A percentile compares a stretch with the other conserved stretches of the same genome.
Conservation (phyloP, 2,113 vertebrate genomes). For the Oryzias celebensis region DNA sequence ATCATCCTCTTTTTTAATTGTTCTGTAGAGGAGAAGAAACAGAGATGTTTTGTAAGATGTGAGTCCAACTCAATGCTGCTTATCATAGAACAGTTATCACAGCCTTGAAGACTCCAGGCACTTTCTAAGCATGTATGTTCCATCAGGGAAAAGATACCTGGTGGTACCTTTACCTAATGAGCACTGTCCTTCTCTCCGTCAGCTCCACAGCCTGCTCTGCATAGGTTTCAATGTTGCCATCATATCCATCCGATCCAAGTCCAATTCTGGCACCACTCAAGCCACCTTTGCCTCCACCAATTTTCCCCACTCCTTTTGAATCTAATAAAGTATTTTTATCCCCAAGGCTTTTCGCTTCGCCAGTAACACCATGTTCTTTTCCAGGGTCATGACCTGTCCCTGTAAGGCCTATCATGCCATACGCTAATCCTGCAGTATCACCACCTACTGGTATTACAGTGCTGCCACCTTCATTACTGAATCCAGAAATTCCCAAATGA, state of each 20-base stretch:
- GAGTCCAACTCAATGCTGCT: too few relatives aligned
- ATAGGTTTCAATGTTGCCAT: slow-evolving; percentile 44
- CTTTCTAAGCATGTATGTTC: neutral
- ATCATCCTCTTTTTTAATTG: slow-evolving; percentile 70
- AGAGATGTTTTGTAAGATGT: neutral
- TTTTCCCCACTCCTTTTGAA: slow-evolving; percentile 11
- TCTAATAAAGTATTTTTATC: slow-evolving; percentile 11
- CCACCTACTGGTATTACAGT: neutral
- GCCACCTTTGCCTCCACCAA: slow-evolving; percentile 15
- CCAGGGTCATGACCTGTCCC: neutral
- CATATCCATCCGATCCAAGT: slow-evolving; percentile 40
- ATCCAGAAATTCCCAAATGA: neutral
- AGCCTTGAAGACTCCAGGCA: neutral
- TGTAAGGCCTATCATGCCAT: slow-evolving; percentile 4
- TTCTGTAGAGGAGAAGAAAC: slow-evolving; percentile 40
- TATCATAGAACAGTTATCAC: neutral
- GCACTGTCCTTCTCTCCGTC: slow-evolving; percentile 77
- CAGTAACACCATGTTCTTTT: neutral
- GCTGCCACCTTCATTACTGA: slow-evolving; percentile 4
- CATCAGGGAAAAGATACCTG: slow-evolving; percentile 25
- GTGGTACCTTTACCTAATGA: slow-evolving; percentile 77
- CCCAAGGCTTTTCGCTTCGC: neutral
- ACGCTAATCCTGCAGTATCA: slow-evolving; percentile 16
- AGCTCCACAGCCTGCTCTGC: slow-evolving; percentile 75
- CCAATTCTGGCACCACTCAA: slow-evolving; percentile 18